Conservation (phyloP, 2,888 invertebrate genomes). For the Hoplodrina ambigua region DNA sequence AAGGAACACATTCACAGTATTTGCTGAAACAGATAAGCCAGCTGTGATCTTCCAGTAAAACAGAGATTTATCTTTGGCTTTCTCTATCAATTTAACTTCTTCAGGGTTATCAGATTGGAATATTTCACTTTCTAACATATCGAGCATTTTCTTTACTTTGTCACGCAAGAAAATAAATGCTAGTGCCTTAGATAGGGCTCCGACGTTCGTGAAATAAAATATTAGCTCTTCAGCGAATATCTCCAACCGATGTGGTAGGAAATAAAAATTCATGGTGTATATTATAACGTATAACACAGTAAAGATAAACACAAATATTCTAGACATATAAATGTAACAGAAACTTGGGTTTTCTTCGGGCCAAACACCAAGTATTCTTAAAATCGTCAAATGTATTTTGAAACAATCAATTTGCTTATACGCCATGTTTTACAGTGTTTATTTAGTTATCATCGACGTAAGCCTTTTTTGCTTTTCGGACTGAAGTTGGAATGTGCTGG, state of each 20-base stretch:
- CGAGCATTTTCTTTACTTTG: conserved; percentile 70
- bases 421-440: conserved; percentile 40
- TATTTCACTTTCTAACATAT: conserved; percentile 74
- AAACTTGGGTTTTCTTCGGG: conserved; percentile 58
- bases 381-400: conserved; percentile 70
- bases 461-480: background rate
- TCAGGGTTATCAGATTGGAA: conserved; percentile 72
- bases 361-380: conserved; percentile 74
- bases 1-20: conserved; percentile 67
- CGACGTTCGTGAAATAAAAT: conserved; percentile 76
- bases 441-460: background rate
- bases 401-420: conserved; percentile 76
- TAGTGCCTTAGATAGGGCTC: conserved; percentile 73
- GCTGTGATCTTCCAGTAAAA: conserved; percentile 75
- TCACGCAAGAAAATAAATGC: conserved; percentile 70
- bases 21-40: conserved; percentile 68
- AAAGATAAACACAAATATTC: conserved; percentile 64
- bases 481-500: background rate
- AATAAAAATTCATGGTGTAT: conserved; percentile 75
- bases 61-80: conserved; percentile 71
- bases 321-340: conserved; percentile 69
- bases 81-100: conserved; percentile 67
- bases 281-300: conserved; percentile 68
- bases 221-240: conserved; percentile 75
- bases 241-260: conserved; percentile 72